Evolutionary conservation across 2,888 invertebrate genomes (phyloP), one percentile per base, ranked within the genome.

Genomic region (Brachylomia viminalis): DNA sequence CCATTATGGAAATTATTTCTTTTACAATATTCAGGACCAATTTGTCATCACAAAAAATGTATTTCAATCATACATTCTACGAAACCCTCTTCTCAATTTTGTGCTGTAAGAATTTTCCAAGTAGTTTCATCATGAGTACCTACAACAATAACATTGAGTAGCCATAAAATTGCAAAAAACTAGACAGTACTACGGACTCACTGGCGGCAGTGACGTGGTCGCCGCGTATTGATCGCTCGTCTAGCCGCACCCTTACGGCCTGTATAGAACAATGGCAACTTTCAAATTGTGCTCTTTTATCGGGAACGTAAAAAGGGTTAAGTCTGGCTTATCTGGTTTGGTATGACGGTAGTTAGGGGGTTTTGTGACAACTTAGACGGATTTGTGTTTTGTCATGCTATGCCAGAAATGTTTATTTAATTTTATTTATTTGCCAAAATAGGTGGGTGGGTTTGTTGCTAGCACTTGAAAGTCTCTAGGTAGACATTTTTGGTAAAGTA

Each of bases 171-270:
- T 62, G 58, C 59, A 75, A 77, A 72, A 82, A 75, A 72, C 61
- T 77, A 70, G 67, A 45, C 38, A 33, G 58, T 77, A 75, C 54
- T 80, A 81, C 77, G 82, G 84, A 79, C 80, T 67, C 56, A 71
- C 69, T 74, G 82, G 75, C 83, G 82, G 64, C 71, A 52, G 75
- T 86, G 86, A 86, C 88, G 88, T 73, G 77, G 27, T 66, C 75
- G 82, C 76, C 64, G 79, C 64, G 45, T 86, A 88, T 88, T 62
- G 87, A 88, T 85, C 88, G 79, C 23, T 13, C 49, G 75, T 86
- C 82, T 86, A 75, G 79, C 87, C 88, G 77, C 88, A 62, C 88
- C 88, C 85, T 86, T 84, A 87, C 79, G 38, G 56, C 72, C 69
- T 77, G 76, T 74, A 72, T 86, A 71, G 77, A 85, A 86, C 79